These are phyloP conservation scores for Channa maculata DNA, from an alignment of 2,113 vertebrate species.

Conservation along the genomic window DNA sequence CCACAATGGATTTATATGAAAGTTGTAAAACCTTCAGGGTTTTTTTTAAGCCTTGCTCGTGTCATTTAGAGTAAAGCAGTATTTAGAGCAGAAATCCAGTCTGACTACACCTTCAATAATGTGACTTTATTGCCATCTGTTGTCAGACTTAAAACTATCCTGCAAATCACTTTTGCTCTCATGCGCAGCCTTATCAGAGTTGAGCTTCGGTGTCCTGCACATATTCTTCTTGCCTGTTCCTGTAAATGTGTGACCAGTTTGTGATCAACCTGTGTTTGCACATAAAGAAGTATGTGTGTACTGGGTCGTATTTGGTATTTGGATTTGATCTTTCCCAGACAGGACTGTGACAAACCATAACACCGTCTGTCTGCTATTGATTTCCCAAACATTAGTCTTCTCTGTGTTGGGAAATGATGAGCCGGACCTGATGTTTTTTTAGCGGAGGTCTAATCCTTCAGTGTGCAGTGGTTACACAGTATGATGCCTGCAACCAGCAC, in stretches of 20 bases:
- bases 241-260: no score
- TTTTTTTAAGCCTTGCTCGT: no score
- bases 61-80: no score
- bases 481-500: constrained; percentile 7
- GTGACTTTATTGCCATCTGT: not conserved
- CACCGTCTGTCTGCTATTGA: constrained; percentile 56
- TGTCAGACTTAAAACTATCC: not conserved
- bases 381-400: constrained; percentile 31
- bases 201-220: no score
- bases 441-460: constrained; percentile 6
- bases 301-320: not conserved
- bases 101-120: no score
- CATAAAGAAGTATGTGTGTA: not conserved
- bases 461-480: constrained; percentile 14
- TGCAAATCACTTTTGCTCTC: not conserved
- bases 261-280: not conserved
- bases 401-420: constrained; percentile 5
- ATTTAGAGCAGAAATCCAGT: no score
- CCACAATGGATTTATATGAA: no score
- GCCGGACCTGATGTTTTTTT: constrained; percentile 13
- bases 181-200: no score
- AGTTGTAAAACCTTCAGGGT: no score
- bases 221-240: no score
- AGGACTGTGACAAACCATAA: constrained; percentile 21
- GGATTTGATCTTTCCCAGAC: constrained; percentile 15